A percentile compares a stretch with the other conserved stretches of the same genome.
These are phyloP conservation scores for Lordiphosa mommai DNA, from an alignment of 1,140 invertebrate species.

Conservation along the genomic window DNA sequence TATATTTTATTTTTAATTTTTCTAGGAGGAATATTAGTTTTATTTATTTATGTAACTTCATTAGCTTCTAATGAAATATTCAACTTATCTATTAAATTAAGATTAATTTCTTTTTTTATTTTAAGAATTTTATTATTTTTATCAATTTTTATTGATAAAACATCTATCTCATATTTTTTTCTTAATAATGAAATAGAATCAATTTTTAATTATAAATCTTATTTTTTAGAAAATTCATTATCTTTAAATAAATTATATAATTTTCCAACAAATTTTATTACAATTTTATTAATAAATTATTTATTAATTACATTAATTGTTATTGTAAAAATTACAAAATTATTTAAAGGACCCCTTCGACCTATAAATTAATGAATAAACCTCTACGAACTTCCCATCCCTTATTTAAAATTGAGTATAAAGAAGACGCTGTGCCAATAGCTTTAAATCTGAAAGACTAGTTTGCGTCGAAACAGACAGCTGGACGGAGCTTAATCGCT, in stretches of 20 bases:
- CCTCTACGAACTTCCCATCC: conserved; percentile 56
- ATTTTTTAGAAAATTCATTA: conserved; percentile 68
- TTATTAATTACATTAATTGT: conserved; percentile 81
- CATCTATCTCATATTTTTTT: conserved; percentile 11
- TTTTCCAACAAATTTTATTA: conserved; percentile 78
- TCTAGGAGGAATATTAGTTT: conserved; percentile 28
- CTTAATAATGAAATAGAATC: conserved; percentile 38
- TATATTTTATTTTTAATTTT: conserved; percentile 50
- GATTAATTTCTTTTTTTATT: conserved; percentile 9
- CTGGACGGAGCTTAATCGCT: too few relatives aligned
- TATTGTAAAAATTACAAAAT: conserved; percentile 80
- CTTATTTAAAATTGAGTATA: conserved; percentile 50
- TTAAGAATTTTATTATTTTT: conserved; percentile 7
- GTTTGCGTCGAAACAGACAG: too few relatives aligned
- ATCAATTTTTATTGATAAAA: conserved; percentile 28
- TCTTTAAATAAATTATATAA: conserved; percentile 80
- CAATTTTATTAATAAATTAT: conserved; percentile 81
- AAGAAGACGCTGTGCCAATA: too few relatives aligned
- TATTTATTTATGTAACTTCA: conserved; percentile 79
- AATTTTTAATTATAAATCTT: conserved; percentile 37
- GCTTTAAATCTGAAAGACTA: too few relatives aligned
- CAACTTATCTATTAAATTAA: conserved; percentile 66
- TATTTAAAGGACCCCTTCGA: conserved; percentile 79
- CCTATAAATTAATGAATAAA: conserved; percentile 80
- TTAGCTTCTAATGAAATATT: conserved; percentile 82